Evolutionary conservation across 2,113 vertebrate species (phyloP), one percentile per base, ranked within the genome.

Genomic region (Rhabdornis inornatus): DNA sequence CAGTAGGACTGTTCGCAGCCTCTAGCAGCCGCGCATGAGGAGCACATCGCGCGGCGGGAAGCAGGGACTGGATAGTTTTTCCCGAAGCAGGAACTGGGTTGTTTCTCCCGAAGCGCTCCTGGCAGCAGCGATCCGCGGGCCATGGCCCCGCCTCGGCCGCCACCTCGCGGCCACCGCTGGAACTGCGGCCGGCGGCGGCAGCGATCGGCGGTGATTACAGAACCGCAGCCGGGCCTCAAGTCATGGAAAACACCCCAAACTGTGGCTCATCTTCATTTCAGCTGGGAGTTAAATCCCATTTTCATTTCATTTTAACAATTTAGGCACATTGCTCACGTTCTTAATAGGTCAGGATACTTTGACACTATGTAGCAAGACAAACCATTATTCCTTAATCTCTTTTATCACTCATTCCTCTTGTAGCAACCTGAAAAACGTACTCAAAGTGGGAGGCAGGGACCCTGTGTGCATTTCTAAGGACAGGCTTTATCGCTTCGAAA

Each of bases 1-100:
- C 65, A 10, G 57, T 0, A 1, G 2, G 7, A 0, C 21, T 1
- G 55, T 0, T 4, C 0, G 4, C 0, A 18, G 49, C 10, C 70
- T 1, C 49, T 8, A 69, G 9, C 17, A 24, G 8, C 4, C 5
- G 37, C 35, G 66, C 55, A 2, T 7, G 0, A 6, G 70, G 30
- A 28, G 70, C 8, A 4, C 42, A 13, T 0, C 7, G 8, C 0
- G 7, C 27, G 1, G 25, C 0, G 61, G 42, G 42, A 20, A 1
- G 9, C 35, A 3, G 20, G 57, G 50, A 27, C 50, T 17, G 50
- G 15, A 3, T 6, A 10, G 15, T 13, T 50, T 27, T 27, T 49
- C 47, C 47, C 47, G 47, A 22, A 12, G 47, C 49, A 8, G 49
- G 49, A 12, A 6, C 4, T 1, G 0, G 9, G 7, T 15, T 0